Base-by-base conservation (phyloP, 2,888 invertebrate species). In the Smittia sp. region DNA sequence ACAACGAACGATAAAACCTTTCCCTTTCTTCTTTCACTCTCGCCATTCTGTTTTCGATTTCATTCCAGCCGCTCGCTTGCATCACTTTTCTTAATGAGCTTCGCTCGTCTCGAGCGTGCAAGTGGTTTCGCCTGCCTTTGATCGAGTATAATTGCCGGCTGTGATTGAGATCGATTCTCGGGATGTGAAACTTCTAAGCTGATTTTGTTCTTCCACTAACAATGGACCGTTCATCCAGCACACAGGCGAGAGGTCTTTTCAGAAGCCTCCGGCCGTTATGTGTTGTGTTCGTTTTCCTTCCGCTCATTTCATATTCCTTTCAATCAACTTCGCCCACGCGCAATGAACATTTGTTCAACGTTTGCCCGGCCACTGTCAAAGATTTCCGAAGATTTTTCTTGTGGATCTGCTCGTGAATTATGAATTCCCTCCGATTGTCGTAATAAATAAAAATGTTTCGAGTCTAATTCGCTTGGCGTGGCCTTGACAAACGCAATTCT, bases 11-110 rank as follows among this genome's bases (percentile, higher is more conserved):
- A 32, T 3, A 6, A 46, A 46, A 46, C 46, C 46, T 46, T 46
- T 46, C 46, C 15, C 46, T 46, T 46, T 46, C 46, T 46, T 58
- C 58, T 58, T 22, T 58, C 18, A 58, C 58, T 46, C 46, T 58
- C 22, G 58, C 7, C 2, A 20, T 58, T 58, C 58, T 58, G 58
- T 22, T 58, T 58, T 58, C 58, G 22, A 22, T 58, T 58, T 58
- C 58, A 58, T 58, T 18, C 22, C 18, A 58, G 6, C 46, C 2
- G 18, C 6, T 58, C n/a, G 18, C 22, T 58, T 58, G 18, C 22
- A 58, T 58, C 22, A 3, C n/a, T 46, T 46, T 13, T 11, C 6
- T 46, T 13, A 46, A 15, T 46, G 11, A n/a, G n/a, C 46, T n/a
- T 46, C 46, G 32, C 32, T 3, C 9, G n/a, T 46, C 6, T 46